Conservation (phyloP, 2,888 invertebrate genomes). For the Aleiodes testaceus region DNA sequence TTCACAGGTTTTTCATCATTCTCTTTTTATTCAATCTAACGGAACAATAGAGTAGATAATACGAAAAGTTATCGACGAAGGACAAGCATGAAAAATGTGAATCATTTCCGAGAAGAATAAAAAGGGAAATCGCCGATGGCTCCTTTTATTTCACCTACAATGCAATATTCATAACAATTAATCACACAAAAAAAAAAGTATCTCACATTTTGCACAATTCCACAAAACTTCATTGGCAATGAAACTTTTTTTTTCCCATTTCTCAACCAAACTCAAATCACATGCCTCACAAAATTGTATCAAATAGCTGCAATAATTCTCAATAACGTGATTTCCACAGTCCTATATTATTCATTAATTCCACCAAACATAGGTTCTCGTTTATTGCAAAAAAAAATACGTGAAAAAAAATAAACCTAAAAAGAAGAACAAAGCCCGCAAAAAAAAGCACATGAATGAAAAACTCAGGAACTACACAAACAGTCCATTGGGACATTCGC, state of each 20-base stretch:
- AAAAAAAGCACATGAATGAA: conserved; percentile 8
- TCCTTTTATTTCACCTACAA: neutral
- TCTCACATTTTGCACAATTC: neutral
- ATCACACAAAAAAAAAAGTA: neutral
- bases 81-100: neutral
- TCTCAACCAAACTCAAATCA: neutral
- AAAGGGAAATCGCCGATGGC: neutral
- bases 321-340: conserved; percentile 5
- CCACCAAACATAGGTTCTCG: too few relatives aligned
- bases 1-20: neutral
- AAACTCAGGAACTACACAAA: conserved; percentile 19
- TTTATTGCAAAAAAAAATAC: too few relatives aligned
- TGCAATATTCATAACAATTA: conserved; percentile 5
- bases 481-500: conserved; percentile 22
- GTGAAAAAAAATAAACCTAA: neutral
- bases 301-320: neutral
- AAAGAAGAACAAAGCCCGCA: neutral
- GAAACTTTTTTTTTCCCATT: neutral
- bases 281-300: neutral
- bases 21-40: neutral
- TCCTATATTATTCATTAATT: neutral
- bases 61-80: neutral
- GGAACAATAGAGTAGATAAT: neutral
- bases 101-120: neutral
- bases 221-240: conserved; percentile 9